Evolutionary conservation across 2,797 vertebrate species (phyloP).

Genomic region (Aselliscus stoliczkanus): DNA sequence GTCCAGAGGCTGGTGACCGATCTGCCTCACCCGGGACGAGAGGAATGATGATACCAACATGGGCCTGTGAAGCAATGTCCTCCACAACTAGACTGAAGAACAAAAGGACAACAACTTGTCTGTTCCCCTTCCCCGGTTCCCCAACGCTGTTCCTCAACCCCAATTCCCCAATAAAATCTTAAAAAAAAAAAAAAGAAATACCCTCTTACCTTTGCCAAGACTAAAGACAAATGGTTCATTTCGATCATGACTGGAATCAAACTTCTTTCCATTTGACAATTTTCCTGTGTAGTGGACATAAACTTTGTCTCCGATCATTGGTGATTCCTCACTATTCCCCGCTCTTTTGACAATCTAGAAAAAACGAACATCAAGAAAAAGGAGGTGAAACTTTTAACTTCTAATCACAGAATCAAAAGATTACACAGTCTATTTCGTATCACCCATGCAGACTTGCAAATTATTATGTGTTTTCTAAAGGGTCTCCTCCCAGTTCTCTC

Average conservation of each 20-base stretch:
- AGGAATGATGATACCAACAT: no score
- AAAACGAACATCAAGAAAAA: constrained; percentile 37
- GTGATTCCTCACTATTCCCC: constrained; percentile 86
- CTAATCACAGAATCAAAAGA: not conserved
- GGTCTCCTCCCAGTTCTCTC: not conserved
- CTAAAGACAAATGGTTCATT: constrained; percentile 93
- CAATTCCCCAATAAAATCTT: no score
- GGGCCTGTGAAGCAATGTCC: no score
- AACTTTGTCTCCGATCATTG: constrained; percentile 96
- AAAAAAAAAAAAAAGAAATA: no score
- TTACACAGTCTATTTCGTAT: not conserved
- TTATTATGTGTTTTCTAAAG: not conserved
- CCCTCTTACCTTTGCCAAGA: constrained; percentile 90
- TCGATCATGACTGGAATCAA: constrained; percentile 93
- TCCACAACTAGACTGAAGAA: no score
- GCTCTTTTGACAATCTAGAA: constrained; percentile 88
- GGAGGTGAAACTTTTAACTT: not conserved
- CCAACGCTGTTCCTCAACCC: no score
- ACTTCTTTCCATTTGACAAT: constrained; percentile 91
- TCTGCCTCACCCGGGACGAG: no score
- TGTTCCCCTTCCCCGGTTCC: no score
- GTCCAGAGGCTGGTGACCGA: no score
- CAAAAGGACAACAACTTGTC: no score
- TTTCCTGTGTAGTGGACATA: constrained; percentile 95
- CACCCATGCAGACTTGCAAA: not conserved